Conservation (phyloP, 2,888 invertebrate genomes). For the Nysson spinosus region DNA sequence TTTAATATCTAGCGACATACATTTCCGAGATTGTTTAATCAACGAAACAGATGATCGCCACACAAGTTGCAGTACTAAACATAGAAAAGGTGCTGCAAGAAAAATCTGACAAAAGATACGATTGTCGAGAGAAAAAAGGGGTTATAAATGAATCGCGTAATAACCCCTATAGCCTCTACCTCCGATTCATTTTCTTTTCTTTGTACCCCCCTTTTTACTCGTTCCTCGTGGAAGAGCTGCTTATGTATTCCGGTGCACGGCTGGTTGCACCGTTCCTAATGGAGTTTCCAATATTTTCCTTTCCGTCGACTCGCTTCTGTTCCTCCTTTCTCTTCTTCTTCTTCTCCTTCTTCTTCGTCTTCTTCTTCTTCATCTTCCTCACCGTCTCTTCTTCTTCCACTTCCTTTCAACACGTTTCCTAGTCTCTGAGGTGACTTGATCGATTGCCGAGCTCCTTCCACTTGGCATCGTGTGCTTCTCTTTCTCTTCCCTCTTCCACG, state of each 20-base stretch:
- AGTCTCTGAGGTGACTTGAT: conserved; percentile 42
- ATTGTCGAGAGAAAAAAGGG: conserved; percentile 45
- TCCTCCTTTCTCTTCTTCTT: conserved; percentile 50
- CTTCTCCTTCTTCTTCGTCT: conserved; percentile 53
- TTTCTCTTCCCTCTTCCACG: conserved; percentile 12
- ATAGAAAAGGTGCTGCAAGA: not conserved
- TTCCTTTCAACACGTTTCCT: conserved; percentile 11
- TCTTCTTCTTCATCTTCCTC: conserved; percentile 13
- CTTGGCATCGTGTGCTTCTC: conserved; percentile 14
- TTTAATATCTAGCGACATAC: no score
- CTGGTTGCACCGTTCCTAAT: conserved; percentile 65
- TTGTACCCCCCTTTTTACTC: conserved; percentile 27
- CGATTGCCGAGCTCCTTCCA: conserved; percentile 45
- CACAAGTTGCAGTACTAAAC: not conserved
- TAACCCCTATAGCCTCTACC: conserved; percentile 55
- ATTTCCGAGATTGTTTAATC: no score
- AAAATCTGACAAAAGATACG: not conserved
- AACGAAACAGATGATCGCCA: no score
- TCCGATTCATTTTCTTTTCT: conserved; percentile 21
- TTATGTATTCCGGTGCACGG: conserved; percentile 68
- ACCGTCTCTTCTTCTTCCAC: conserved; percentile 4
- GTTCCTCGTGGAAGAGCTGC: conserved; percentile 58
- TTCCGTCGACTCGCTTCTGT: conserved; percentile 49
- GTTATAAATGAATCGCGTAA: conserved; percentile 75
- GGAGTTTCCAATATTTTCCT: conserved; percentile 70